phyloP scores from a whole-genome alignment of 1,140 invertebrate species.

The Zaprionus camerounensis region DNA sequence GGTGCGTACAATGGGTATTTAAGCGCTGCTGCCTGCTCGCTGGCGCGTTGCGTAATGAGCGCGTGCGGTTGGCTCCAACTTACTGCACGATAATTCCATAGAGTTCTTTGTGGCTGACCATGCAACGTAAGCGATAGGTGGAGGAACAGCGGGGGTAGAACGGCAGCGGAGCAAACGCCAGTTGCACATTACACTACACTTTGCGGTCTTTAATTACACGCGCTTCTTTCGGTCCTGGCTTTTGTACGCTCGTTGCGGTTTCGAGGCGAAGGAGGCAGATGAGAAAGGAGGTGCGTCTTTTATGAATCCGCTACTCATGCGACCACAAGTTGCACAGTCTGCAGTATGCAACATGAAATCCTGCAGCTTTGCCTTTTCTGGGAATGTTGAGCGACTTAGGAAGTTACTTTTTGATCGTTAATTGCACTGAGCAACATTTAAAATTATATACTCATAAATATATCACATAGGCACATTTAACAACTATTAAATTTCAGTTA shows the following conservation, averaged over 20 bases:
- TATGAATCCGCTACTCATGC: background rate
- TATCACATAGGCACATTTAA: background rate
- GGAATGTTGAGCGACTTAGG: background rate
- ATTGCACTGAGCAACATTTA: background rate
- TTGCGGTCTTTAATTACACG: slow-evolving; percentile 45
- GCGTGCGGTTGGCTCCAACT: slow-evolving; percentile 39
- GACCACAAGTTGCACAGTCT: background rate
- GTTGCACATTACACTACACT: slow-evolving; percentile 29
- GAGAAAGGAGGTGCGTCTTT: background rate
- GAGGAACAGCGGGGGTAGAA: background rate
- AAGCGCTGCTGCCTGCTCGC: slow-evolving; percentile 4
- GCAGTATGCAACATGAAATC: background rate
- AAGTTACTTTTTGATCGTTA: background rate
- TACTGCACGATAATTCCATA: slow-evolving; percentile 57
- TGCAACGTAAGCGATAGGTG: background rate
- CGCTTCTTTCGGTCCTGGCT: background rate
- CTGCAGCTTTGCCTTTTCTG: background rate
- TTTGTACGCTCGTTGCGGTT: background rate
- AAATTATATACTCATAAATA: background rate
- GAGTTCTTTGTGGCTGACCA: slow-evolving; percentile 34
- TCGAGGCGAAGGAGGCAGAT: background rate
- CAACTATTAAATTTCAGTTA: background rate
- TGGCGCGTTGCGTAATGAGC: slow-evolving; percentile 53
- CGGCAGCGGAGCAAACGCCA: slow-evolving; percentile 3
- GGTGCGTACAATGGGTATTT: background rate